Evolutionary conservation across 1,140 invertebrate genomes (phyloP), one percentile per base, ranked within the genome.

Genomic region (Papilio glaucus): DNA sequence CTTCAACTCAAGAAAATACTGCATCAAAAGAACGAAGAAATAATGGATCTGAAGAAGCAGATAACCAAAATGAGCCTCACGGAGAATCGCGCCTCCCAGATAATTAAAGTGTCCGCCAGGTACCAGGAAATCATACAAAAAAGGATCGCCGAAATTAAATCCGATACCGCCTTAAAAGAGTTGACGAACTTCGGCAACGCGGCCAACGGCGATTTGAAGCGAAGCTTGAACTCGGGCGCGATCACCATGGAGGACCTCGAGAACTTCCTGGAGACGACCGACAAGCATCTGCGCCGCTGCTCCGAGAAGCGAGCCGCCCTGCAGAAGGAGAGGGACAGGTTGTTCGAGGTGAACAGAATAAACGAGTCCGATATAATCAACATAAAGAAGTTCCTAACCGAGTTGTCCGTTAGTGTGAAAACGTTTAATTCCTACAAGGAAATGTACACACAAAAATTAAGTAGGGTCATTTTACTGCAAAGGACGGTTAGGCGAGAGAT

Each of bases 91-190:
- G 89, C 89, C 1, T 86, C 73, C 4, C 90, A 92, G 80, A 93
- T 93, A 45, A 90, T 93, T 8, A 92, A 91, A 77, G 85, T 93
- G 0, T 93, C 89, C 0, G 87, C 90, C 0, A 90, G 88, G 70
- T 93, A 92, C 69, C 89, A 92, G 69, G 88, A 90, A 24, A 93
- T 93, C 18, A 92, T 92, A 80, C 72, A 92, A 5, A 92, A 88
- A 72, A 82, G 88, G 69, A 88, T 93, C 49, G 89, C 89, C 0
- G 90, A 92, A 77, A 89, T 92, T 15, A 93, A 92, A 73, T 86
- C 83, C 0, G 91, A 88, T 71, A 87, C 87, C 0, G 87, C 89
- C 0, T 71, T 93, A 26, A 91, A 91, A 42, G 91, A 93, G 72
- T 68, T 93, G 65, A 92, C 91, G 2, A 91, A 93, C 33, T 91